Evolutionary conservation across 2,113 vertebrate species (phyloP).

Genomic region (Romanogobio albipinnatus): DNA sequence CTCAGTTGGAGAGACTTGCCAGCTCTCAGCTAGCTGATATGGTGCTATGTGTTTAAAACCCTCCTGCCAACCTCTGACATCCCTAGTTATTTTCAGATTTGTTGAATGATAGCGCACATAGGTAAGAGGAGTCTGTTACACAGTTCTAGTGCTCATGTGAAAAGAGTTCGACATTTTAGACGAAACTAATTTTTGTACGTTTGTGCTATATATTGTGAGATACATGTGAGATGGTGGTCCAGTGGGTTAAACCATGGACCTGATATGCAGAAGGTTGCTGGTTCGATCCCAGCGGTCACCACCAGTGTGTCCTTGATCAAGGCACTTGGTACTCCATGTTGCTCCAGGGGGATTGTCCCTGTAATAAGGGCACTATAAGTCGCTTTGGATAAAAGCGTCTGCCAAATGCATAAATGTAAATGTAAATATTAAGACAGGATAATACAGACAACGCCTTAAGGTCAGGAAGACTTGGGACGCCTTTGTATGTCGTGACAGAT

Average conservation of each 20-base stretch:
- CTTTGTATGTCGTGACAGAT: slow-evolving; percentile 5
- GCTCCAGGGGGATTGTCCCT: no score
- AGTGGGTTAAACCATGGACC: no score
- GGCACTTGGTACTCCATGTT: no score
- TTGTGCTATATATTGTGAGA: background rate
- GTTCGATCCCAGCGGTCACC: no score
- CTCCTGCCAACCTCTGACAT: background rate
- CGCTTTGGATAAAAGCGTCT: no score
- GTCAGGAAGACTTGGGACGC: background rate
- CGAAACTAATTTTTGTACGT: background rate
- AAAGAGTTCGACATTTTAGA: background rate
- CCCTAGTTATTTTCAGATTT: slow-evolving; percentile 19
- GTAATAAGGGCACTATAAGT: no score
- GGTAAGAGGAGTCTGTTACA: background rate
- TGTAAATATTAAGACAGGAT: slow-evolving; percentile 9
- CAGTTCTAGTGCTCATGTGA: background rate
- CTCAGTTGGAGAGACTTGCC: background rate
- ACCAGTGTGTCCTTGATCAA: no score
- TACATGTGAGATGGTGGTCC: no score
- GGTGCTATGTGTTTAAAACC: background rate
- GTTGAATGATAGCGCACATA: background rate
- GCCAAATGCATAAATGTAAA: no score
- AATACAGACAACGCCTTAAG: background rate
- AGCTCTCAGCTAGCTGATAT: background rate
- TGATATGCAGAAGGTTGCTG: no score